phyloP scores from a whole-genome alignment of 2,113 vertebrate species.

The Benitochromis conjunctus region DNA sequence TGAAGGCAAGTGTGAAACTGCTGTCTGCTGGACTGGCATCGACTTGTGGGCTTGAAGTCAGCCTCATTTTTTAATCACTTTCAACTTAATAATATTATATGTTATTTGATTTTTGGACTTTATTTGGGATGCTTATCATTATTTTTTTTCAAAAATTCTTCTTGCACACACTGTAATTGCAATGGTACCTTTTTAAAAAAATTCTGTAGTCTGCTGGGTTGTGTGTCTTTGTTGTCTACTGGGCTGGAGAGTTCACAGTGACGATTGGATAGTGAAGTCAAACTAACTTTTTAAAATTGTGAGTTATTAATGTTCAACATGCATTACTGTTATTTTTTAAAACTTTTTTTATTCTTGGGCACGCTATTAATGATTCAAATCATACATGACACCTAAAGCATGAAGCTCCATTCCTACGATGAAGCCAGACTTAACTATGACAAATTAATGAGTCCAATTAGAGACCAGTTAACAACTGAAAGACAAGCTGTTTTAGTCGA shows the following conservation, averaged over 20 bases:
- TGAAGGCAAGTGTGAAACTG: neutral
- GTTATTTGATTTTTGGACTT: neutral
- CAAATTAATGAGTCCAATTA: neutral
- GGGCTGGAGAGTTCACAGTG: neutral
- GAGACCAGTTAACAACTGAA: neutral
- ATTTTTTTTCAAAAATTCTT: neutral
- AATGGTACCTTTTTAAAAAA: neutral
- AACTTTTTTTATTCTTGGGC: neutral
- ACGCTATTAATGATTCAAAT: neutral
- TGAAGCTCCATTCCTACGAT: neutral
- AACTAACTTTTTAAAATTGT: neutral
- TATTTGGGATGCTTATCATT: neutral
- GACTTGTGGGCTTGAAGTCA: fast-evolving
- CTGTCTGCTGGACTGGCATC: neutral
- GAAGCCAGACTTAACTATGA: neutral
- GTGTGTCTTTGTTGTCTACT: neutral
- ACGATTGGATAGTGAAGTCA: neutral
- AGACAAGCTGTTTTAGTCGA: neutral
- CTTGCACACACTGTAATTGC: neutral
- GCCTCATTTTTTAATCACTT: neutral
- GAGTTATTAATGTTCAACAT: neutral
- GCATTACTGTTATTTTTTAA: neutral
- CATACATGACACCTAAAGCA: neutral
- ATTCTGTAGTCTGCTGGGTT: neutral
- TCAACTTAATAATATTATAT: neutral